phyloP scores from a whole-genome alignment of 2,888 invertebrate species.

The Andrena dorsata region DNA sequence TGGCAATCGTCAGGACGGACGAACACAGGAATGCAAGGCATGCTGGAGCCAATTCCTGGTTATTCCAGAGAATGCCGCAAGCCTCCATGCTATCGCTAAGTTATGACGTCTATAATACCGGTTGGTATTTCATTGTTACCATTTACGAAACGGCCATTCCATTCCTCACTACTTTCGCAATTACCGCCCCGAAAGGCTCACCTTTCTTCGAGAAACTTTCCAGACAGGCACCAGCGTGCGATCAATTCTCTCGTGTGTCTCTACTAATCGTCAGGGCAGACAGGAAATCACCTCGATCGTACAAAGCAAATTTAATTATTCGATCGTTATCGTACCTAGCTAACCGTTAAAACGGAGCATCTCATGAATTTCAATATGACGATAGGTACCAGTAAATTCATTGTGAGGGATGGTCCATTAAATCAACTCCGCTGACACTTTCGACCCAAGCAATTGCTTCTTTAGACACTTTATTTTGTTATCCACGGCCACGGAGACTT shows the following conservation, averaged over 20 bases:
- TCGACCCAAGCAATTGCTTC: not conserved
- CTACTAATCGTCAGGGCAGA: not conserved
- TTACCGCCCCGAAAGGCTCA: slow-evolving; percentile 26
- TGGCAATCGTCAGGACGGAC: slow-evolving; percentile 42
- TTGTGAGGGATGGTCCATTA: not conserved
- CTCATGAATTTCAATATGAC: not conserved
- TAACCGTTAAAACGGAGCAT: slow-evolving; percentile 4
- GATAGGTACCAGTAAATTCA: not conserved
- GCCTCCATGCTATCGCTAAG: slow-evolving; percentile 60
- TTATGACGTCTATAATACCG: slow-evolving; percentile 71
- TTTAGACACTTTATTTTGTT: not conserved
- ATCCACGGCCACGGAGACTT: too few relatives aligned
- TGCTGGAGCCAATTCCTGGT: slow-evolving; percentile 65
- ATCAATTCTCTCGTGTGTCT: slow-evolving; percentile 3
- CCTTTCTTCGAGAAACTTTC: not conserved
- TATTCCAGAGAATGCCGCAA: slow-evolving; percentile 67
- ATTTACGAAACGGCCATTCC: slow-evolving; percentile 56
- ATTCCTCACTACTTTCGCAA: slow-evolving; percentile 43
- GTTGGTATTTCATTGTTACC: slow-evolving; percentile 70
- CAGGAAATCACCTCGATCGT: not conserved
- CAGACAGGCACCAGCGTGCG: not conserved
- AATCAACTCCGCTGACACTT: not conserved
- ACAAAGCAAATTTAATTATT: not conserved
- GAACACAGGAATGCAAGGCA: slow-evolving; percentile 60
- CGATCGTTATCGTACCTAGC: not conserved